Evolutionary conservation across 1,140 invertebrate species (phyloP).

Genomic region (Drosophila hydei): DNA sequence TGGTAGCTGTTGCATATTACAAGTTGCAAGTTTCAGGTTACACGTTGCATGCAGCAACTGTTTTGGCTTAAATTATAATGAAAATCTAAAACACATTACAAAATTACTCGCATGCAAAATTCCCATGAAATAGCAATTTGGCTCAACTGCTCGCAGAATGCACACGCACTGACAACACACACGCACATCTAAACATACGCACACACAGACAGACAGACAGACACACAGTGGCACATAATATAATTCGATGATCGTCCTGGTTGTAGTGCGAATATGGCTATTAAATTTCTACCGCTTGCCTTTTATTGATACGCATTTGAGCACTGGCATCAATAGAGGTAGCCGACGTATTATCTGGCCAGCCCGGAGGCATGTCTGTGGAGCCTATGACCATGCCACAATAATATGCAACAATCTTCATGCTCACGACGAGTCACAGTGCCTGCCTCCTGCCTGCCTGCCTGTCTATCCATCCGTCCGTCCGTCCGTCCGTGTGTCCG

Average conservation of each 20-base stretch:
- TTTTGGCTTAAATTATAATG: slow-evolving; percentile 12
- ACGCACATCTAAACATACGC: too few species aligned
- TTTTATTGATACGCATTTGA: slow-evolving; percentile 45
- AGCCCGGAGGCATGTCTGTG: background rate
- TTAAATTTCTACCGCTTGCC: slow-evolving; percentile 66
- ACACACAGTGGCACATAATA: slow-evolving; percentile 7
- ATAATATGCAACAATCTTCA: slow-evolving; percentile 67
- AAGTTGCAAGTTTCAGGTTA: background rate
- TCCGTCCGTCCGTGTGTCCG: slow-evolving; percentile 17
- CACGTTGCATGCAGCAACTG: background rate
- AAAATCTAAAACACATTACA: slow-evolving; percentile 27
- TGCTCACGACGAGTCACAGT: slow-evolving; percentile 27
- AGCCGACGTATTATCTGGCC: slow-evolving; percentile 12
- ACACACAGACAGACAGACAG: background rate
- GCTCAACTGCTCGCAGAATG: slow-evolving; percentile 6
- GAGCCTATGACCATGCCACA: slow-evolving; percentile 33
- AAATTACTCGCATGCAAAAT: slow-evolving; percentile 42
- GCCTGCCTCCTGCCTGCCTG: slow-evolving; percentile 5
- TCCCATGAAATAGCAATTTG: slow-evolving; percentile 44
- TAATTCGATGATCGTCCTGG: slow-evolving; percentile 47
- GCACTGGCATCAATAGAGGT: slow-evolving; percentile 28
- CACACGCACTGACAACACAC: background rate
- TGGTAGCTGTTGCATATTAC: background rate
- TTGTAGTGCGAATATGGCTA: slow-evolving; percentile 37
- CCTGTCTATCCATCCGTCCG: background rate